Base-by-base conservation (phyloP, 1,140 invertebrate species). In the Philotrypesis tridentata region DNA sequence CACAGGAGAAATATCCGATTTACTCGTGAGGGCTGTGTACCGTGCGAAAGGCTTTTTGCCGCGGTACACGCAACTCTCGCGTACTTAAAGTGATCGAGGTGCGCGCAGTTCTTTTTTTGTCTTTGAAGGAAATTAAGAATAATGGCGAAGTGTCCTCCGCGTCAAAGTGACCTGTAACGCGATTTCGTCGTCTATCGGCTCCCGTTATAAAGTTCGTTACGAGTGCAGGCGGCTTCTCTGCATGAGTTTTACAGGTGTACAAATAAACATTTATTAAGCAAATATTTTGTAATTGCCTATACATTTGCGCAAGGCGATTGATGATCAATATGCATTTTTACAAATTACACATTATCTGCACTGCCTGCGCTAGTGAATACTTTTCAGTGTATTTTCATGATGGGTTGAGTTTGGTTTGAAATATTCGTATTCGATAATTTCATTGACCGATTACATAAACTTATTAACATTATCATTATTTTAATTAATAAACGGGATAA, bases 101-200 rank as follows among this genome's bases (percentile, higher is more conserved):
- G 23, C 25, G 23, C 27, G 23, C 27, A 21, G 0, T 7, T 17
- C 63, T 29, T 23, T 48, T 80, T 74, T 80, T n/a, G n/a, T 74
- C 31, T 65, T 80, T 79, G 55, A 63, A 48, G 68, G 61, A 74
- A 80, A 80, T 80, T 74, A 80, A 65, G 61, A 80, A 27, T 80
- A 65, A 80, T 67, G 79, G 60, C 21, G 7, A 17, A 67, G 37
- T 74, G 60, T 73, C 70, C 25, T n/a, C 60, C 17, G 14, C 71
- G 61, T 80, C 79, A 80, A 74, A 80, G 71, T 74, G 27, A 80
- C 79, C 70, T 73, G 29, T 80, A 80, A 80, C 31, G 25, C 60
- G 61, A 74, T 80, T 80, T 74, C 17, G 48, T 37, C 73, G 68
- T 67, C 9, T 27, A 43, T 63, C 33, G 55, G 65, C 7, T 80